Conservation (phyloP, 2,113 vertebrate species). For the Callipepla californica region DNA sequence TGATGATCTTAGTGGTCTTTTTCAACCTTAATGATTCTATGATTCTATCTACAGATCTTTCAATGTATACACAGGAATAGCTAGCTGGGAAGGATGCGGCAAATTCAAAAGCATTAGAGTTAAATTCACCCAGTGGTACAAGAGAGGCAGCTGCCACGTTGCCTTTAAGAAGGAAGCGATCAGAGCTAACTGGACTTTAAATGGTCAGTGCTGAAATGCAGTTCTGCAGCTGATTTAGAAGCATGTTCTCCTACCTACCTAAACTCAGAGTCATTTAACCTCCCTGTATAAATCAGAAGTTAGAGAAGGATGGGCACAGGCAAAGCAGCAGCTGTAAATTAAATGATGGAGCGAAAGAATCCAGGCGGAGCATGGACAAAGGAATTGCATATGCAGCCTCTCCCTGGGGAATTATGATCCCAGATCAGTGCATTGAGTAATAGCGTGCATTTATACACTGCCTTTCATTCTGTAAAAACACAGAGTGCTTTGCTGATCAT, state of each 20-base stretch:
- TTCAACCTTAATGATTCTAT: no score
- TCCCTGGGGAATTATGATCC: not conserved
- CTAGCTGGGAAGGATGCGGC: not conserved
- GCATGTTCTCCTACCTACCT: not conserved
- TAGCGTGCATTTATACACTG: not conserved
- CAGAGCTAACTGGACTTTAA: not conserved
- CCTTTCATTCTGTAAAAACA: not conserved
- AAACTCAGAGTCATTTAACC: not conserved
- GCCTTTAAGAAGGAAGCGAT: not conserved
- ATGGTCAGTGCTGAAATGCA: not conserved
- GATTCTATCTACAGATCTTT: accelerated
- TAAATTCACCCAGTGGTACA: not conserved
- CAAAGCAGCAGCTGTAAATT: slow-evolving; percentile 17
- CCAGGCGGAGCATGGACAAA: not conserved
- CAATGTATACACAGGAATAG: accelerated
- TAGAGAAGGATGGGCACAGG: not conserved
- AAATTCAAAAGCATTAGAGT: not conserved
- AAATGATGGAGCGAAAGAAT: not conserved
- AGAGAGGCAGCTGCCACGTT: not conserved
- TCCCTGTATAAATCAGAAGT: not conserved
- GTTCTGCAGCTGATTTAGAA: not conserved
- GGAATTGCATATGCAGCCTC: not conserved
- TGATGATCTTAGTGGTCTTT: no score
- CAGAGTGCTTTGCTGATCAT: not conserved
- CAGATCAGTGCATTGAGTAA: not conserved